Base-by-base conservation (phyloP, 1,140 invertebrate species). In the Lordiphosa clarofinis region DNA sequence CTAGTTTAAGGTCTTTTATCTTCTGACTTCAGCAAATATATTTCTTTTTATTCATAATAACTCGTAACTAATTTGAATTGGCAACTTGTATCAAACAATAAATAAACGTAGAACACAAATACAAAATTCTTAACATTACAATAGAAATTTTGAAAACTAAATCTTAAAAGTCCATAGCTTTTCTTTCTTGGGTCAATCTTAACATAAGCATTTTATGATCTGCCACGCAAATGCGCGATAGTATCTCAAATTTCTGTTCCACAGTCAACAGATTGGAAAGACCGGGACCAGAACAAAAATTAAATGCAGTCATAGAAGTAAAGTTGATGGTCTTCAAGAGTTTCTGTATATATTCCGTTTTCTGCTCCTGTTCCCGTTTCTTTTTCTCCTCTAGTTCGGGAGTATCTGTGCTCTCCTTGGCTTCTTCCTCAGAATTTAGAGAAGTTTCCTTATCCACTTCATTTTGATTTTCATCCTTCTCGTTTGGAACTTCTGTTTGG, bases 221-320 rank as follows among this genome's bases (percentile, higher is more conserved):
- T 3, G 44, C 33, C 44, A 71, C 56, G 13, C 64, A 67, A 24
- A 71, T 71, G 13, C 38, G 9, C 9, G 58, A 58, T 1, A 71
- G 15, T 1, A 71, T 0, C 4, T 71, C 13, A 12, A 50, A 71
- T 24, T 71, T 67, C 48, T 46, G 49, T 12, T 67, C 33, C 3
- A 53, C 4, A 15, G 21, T 37, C 21, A 71, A 37, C 8, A 71
- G 40, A 7, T 55, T 13, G 0, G 68, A 71, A 10, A 3, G 4
- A 10, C 64, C 68, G 1, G 68, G 68, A 7, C 68, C 68, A 33
- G 35, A 35, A 33, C 54, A 50, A 38, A 71, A 71, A n/a, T 71
- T 64, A 21, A 50, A 68, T 4, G 68, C 8, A 9, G 38, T 19
- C 68, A 71, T 71, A 3, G 53, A 54, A 5, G 24, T 50, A 33